Evolutionary conservation across 2,888 invertebrate genomes (phyloP).

Genomic region (Rhagonycha fulva): DNA sequence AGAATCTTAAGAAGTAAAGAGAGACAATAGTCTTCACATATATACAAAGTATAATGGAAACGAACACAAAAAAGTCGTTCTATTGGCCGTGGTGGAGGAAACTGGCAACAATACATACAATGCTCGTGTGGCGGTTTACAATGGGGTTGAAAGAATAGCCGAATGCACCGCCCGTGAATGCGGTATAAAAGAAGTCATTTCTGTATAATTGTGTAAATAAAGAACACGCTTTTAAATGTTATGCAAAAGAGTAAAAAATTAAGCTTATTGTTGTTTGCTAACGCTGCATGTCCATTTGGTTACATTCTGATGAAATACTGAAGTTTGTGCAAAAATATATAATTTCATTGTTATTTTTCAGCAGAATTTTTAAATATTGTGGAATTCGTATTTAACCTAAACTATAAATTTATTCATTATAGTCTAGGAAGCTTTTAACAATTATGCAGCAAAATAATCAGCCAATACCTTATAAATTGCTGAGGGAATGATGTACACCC

Average conservation of each 20-base stretch:
- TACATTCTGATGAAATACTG: conserved; percentile 4
- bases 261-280: conserved; percentile 36
- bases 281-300: conserved; percentile 39
- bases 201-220: conserved; percentile 53
- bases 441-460: conserved; percentile 39
- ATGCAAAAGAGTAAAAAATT: conserved; percentile 42
- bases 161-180: conserved; percentile 51
- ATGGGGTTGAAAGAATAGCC: conserved; percentile 49
- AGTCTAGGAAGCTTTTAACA: conserved; percentile 24
- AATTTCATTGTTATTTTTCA: background rate
- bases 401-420: conserved; percentile 4
- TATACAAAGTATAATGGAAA: conserved; percentile 48
- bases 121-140: conserved; percentile 46
- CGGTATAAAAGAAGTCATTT: conserved; percentile 51
- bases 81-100: conserved; percentile 42
- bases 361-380: background rate
- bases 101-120: conserved; percentile 48
- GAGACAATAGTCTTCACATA: conserved; percentile 44
- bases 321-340: background rate
- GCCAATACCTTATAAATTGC: conserved; percentile 40
- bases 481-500: conserved; percentile 37
- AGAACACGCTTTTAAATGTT: conserved; percentile 47
- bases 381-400: background rate
- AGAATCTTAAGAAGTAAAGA: conserved; percentile 40
- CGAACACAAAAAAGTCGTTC: conserved; percentile 47